These are phyloP conservation scores for Formica selysi DNA, from an alignment of 1,140 invertebrate species.

Conservation along the genomic window DNA sequence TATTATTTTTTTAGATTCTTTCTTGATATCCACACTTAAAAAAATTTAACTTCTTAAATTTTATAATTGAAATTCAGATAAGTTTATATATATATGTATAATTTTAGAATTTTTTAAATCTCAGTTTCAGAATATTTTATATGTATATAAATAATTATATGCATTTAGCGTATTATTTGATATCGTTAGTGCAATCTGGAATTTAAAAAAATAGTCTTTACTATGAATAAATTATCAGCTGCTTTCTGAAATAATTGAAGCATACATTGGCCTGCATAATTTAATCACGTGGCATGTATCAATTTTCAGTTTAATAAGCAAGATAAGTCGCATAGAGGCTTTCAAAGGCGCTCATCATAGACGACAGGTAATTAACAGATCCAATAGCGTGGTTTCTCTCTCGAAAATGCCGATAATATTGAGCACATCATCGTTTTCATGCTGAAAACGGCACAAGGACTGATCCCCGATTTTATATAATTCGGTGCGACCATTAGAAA, in stretches of 20 bases:
- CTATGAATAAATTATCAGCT: not conserved
- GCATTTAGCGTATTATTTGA: not conserved
- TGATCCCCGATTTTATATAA: conserved; percentile 55
- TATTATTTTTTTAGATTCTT: not conserved
- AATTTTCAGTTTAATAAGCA: conserved; percentile 13
- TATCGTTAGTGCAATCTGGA: not conserved
- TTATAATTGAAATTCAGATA: not conserved
- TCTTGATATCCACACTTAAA: not conserved
- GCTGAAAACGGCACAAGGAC: conserved; percentile 6
- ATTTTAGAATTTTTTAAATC: not conserved
- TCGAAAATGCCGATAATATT: conserved; percentile 56
- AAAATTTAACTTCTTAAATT: not conserved
- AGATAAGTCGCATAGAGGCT: not conserved
- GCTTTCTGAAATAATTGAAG: conserved; percentile 1
- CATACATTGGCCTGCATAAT: not conserved
- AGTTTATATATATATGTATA: not conserved
- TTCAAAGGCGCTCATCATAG: conserved; percentile 35
- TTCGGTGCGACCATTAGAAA: conserved; percentile 32
- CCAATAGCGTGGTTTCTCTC: conserved; percentile 48
- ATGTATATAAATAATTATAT: not conserved
- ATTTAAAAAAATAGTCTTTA: not conserved
- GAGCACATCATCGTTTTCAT: conserved; percentile 23
- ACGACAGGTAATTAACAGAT: conserved; percentile 52
- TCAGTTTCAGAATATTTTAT: not conserved
- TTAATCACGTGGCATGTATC: conserved; percentile 25